Evolutionary conservation across 2,797 vertebrate genomes (phyloP).

Genomic region (Pteronotus mesoamericanus): DNA sequence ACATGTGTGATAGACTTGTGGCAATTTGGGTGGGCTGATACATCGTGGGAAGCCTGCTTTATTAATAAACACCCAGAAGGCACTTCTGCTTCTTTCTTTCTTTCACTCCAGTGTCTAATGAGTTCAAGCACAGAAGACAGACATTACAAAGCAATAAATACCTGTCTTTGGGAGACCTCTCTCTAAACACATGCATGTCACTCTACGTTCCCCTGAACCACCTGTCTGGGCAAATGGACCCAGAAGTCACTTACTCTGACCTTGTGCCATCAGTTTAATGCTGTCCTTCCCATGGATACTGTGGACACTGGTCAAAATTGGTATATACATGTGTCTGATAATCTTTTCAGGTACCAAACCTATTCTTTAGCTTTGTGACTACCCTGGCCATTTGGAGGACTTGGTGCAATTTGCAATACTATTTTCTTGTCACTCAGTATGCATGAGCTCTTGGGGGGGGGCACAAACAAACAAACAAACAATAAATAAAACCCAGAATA

Average conservation of each 20-base stretch:
- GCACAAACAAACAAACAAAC: not conserved
- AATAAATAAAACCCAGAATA: not conserved
- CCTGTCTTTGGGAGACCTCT: not conserved
- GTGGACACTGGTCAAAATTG: not conserved
- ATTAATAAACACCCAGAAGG: conserved; percentile 57
- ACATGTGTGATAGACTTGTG: not conserved
- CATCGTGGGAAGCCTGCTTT: conserved; percentile 49
- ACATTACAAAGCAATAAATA: conserved; percentile 31
- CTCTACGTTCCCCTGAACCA: not conserved
- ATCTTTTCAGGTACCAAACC: not conserved
- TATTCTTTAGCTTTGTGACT: not conserved
- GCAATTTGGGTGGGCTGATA: conserved; percentile 59
- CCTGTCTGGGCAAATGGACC: not conserved
- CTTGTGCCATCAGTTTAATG: not conserved
- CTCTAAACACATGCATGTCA: not conserved
- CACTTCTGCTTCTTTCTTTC: not conserved
- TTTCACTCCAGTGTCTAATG: conserved; percentile 3
- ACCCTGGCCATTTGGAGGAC: not conserved
- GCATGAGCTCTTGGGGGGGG: not conserved
- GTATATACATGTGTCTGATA: not conserved
- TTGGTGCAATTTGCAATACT: not conserved
- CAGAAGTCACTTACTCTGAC: not conserved
- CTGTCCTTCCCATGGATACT: not conserved
- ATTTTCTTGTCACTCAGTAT: not conserved
- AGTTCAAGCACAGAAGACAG: conserved; percentile 46